phyloP scores from a whole-genome alignment of 2,888 invertebrate species.

The Brassicogethes aeneus region DNA sequence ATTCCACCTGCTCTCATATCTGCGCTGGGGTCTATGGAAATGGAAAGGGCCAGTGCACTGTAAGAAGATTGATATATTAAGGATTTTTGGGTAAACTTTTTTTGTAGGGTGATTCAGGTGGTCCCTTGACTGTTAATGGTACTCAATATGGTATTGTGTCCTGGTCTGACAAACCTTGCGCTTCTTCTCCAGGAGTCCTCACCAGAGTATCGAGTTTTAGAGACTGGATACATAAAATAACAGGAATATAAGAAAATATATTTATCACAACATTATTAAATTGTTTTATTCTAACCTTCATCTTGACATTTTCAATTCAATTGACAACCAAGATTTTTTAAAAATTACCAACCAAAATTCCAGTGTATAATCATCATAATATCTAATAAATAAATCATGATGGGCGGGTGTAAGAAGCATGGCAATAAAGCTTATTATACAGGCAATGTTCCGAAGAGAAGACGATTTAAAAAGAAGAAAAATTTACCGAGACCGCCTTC shows the following conservation, averaged over 20 bases:
- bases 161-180: conserved; percentile 5
- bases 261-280: neutral
- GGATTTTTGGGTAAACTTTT: neutral
- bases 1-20: neutral
- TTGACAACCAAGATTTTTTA: too few species aligned
- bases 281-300: too few species aligned
- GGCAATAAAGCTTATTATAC: too few species aligned
- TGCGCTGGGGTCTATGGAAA: conserved; percentile 4
- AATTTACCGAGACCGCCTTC: too few species aligned
- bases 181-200: conserved; percentile 1
- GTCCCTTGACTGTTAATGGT: neutral
- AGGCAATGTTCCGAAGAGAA: too few species aligned
- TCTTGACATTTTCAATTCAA: too few species aligned
- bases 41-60: conserved; percentile 7
- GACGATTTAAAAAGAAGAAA: too few species aligned
- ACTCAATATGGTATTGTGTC: conserved; percentile 5
- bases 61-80: neutral
- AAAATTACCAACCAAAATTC: too few species aligned
- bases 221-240: neutral
- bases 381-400: too few species aligned
- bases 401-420: too few species aligned
- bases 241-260: conserved; percentile 4
- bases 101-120: conserved; percentile 2
- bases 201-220: conserved; percentile 2
- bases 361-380: too few species aligned